Percentiles rank a stretch among this genome's conserved stretches.
phyloP scores from a whole-genome alignment of 2,888 invertebrate species.

The Caenorhabditis drosophilae region DNA sequence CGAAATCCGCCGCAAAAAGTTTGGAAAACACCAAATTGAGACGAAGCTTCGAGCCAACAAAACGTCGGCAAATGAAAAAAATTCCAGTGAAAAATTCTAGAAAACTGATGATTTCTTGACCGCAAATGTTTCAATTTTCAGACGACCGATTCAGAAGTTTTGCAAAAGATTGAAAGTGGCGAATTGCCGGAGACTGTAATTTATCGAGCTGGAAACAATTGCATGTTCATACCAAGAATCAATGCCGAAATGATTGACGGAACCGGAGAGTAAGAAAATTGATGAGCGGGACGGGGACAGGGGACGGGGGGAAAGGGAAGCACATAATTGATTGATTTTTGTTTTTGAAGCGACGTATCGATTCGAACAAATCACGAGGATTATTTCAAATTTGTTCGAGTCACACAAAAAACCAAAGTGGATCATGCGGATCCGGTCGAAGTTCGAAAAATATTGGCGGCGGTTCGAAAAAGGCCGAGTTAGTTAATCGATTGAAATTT shows the following conservation, averaged over 20 bases:
- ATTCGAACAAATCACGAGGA: slow-evolving; percentile 7
- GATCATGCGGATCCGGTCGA: slow-evolving; percentile 24
- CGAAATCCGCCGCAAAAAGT: neutral
- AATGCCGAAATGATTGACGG: slow-evolving; percentile 27
- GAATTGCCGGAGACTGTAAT: slow-evolving; percentile 13
- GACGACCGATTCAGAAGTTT: slow-evolving; percentile 10
- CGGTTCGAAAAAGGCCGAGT: slow-evolving; percentile 19
- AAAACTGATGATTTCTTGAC: too few species aligned
- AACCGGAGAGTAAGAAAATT: slow-evolving; percentile 16
- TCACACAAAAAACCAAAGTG: slow-evolving; percentile 15
- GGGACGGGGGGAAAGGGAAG: too few species aligned
- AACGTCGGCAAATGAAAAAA: too few species aligned
- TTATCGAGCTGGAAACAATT: slow-evolving; percentile 18
- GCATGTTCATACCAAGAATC: slow-evolving; percentile 25
- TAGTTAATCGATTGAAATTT: neutral
- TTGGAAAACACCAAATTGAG: neutral
- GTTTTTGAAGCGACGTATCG: slow-evolving; percentile 11
- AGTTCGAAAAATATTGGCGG: slow-evolving; percentile 14
- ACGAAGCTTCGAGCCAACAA: too few species aligned
- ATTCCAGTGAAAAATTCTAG: neutral
- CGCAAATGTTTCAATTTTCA: too few species aligned
- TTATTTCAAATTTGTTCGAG: slow-evolving; percentile 22
- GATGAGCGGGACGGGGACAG: too few species aligned
- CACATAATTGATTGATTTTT: too few species aligned
- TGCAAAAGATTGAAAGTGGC: slow-evolving; percentile 9